Evolutionary conservation across 1,140 invertebrate species (phyloP).

Genomic region (Ectropis grisescens): DNA sequence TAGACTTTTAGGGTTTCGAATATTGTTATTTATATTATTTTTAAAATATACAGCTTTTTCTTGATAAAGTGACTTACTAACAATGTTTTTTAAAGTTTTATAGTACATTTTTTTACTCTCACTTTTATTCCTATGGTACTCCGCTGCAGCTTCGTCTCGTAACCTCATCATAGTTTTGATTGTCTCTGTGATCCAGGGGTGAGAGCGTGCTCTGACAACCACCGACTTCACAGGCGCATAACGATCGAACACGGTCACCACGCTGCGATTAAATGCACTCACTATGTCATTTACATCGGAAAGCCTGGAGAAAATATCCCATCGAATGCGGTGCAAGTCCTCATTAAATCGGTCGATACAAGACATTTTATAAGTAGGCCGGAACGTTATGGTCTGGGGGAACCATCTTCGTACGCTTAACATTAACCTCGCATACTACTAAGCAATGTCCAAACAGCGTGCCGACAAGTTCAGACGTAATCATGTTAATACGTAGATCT

Average conservation of each 20-base stretch:
- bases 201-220: background rate
- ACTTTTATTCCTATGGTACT: constrained; percentile 2
- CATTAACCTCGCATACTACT: constrained; percentile 1
- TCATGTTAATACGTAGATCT: background rate
- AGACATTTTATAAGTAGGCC: constrained; percentile 1
- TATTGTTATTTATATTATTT: constrained; percentile 12
- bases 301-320: no score
- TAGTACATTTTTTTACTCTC: constrained; percentile 12
- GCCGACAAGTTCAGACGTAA: background rate
- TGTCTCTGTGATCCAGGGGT: constrained; percentile 11
- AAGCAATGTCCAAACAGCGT: constrained; percentile 5
- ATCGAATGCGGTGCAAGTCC: no score
- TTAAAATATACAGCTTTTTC: constrained; percentile 21
- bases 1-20: constrained; percentile 9
- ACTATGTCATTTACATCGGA: no score
- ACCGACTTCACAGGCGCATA: background rate
- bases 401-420: constrained; percentile 2
- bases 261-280: no score
- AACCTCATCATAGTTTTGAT: constrained; percentile 17
- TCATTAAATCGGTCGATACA: no score
- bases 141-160: constrained; percentile 7
- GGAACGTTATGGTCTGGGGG: background rate
- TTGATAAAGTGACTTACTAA: constrained; percentile 2
- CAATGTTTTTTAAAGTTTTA: constrained; percentile 10
- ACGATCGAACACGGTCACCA: no score